These are phyloP conservation scores for Solen grandis DNA, from an alignment of 1,140 invertebrate genomes.

Conservation along the genomic window DNA sequence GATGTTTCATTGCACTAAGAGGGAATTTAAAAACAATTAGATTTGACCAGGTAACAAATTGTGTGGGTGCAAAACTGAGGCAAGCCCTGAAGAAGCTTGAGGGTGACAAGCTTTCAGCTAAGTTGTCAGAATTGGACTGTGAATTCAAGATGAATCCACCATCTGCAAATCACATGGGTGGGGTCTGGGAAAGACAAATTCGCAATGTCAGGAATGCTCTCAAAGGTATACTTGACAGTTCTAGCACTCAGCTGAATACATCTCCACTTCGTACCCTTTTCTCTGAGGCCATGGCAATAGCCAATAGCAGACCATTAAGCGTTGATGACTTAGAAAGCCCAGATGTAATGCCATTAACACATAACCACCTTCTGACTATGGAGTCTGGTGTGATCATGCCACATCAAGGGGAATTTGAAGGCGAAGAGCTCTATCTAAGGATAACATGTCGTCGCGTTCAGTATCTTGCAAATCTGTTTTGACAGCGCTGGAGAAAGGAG, in stretches of 20 bases:
- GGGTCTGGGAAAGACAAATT: conserved; percentile 44
- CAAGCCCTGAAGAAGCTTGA: not conserved
- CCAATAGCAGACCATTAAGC: too few species aligned
- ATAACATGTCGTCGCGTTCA: conserved; percentile 51
- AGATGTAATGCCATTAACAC: not conserved
- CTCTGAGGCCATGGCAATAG: too few species aligned
- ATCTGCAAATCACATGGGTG: conserved; percentile 33
- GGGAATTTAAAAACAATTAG: not conserved
- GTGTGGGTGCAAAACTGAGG: not conserved
- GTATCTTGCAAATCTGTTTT: conserved; percentile 46
- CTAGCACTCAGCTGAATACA: not conserved
- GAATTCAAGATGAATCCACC: conserved; percentile 22
- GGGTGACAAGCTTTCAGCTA: not conserved
- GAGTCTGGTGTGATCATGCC: not conserved
- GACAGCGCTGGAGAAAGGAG: conserved; percentile 45
- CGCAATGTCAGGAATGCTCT: conserved; percentile 15
- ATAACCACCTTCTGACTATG: not conserved
- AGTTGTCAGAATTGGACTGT: not conserved
- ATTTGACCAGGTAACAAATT: not conserved
- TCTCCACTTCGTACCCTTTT: not conserved
- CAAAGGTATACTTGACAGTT: not conserved
- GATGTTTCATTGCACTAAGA: not conserved
- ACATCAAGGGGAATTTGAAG: not conserved
- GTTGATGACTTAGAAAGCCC: too few species aligned
- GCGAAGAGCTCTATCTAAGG: not conserved